Evolutionary conservation across 1,140 invertebrate genomes (phyloP).

Genomic region (Heliconius eleuchia): DNA sequence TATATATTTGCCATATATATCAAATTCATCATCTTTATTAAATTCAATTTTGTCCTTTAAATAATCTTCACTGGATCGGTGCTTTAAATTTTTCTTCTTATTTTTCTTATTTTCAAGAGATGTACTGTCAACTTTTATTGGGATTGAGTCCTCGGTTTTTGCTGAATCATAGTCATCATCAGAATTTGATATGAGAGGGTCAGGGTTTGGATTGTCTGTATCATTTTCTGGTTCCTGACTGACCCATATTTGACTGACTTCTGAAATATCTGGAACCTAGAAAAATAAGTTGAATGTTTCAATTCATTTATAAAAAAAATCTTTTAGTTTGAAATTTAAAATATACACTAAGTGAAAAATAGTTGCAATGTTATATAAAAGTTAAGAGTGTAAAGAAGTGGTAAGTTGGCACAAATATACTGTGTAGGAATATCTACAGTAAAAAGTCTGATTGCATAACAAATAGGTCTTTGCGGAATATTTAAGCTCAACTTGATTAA

Average conservation of each 20-base stretch:
- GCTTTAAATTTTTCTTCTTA: slow-evolving; percentile 65
- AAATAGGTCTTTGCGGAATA: no score
- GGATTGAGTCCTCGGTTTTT: slow-evolving; percentile 40
- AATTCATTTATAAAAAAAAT: not conserved
- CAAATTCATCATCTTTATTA: slow-evolving; percentile 67
- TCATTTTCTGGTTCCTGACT: slow-evolving; percentile 48
- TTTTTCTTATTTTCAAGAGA: slow-evolving; percentile 48
- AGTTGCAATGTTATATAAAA: no score
- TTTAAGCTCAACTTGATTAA: no score
- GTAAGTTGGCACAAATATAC: no score
- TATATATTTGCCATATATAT: slow-evolving; percentile 69
- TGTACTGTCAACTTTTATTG: slow-evolving; percentile 47
- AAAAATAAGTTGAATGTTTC: slow-evolving; percentile 30
- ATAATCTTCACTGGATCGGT: slow-evolving; percentile 35
- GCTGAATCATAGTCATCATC: slow-evolving; percentile 58
- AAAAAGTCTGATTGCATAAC: no score
- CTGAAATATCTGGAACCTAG: slow-evolving; percentile 53
- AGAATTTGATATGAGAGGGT: slow-evolving; percentile 55
- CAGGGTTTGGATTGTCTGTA: slow-evolving; percentile 50
- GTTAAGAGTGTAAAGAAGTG: no score
- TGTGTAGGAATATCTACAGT: no score
- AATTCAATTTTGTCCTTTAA: slow-evolving; percentile 31
- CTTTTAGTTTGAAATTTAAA: not conserved
- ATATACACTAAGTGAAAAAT: not conserved
- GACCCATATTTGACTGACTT: slow-evolving; percentile 64